phyloP scores from a whole-genome alignment of 1,140 invertebrate species.

The Drosophila jambulina region DNA sequence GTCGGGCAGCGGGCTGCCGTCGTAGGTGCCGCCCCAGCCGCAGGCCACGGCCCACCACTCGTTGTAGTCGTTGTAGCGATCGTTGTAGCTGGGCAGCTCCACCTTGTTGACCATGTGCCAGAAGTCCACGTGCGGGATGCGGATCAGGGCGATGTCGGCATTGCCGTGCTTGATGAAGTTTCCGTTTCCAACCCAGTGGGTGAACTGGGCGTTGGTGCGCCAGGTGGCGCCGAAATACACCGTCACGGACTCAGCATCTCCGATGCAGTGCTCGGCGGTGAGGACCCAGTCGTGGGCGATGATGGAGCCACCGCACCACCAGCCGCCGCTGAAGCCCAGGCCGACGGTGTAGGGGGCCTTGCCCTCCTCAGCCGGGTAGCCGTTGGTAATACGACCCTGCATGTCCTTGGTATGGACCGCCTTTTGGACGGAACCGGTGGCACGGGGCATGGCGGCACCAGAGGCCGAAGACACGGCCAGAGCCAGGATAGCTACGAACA shows the following conservation, averaged over 20 bases:
- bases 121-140: conserved; percentile 40
- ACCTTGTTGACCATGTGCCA: conserved; percentile 49
- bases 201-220: conserved; percentile 40
- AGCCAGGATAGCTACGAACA: conserved; percentile 17
- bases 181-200: conserved; percentile 23
- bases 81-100: conserved; percentile 45
- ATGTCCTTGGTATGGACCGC: conserved; percentile 22
- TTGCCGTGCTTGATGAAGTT: conserved; percentile 24
- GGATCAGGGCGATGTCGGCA: conserved; percentile 38
- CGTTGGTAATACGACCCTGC: conserved; percentile 43
- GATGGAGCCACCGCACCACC: conserved; percentile 45
- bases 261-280: conserved; percentile 40
- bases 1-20: conserved; percentile 47
- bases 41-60: conserved; percentile 49
- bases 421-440: neutral
- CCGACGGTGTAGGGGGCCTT: conserved; percentile 43
- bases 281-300: conserved; percentile 27
- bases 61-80: conserved; percentile 40
- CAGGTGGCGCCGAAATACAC: conserved; percentile 40
- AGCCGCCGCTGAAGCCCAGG: too few relatives aligned
- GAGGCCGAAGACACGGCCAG: conserved; percentile 17
- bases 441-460: conserved; percentile 11
- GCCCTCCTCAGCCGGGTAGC: conserved; percentile 33
- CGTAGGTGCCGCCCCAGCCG: conserved; percentile 54
- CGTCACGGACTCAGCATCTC: conserved; percentile 19